These are phyloP conservation scores for Maconellicoccus hirsutus DNA, from an alignment of 1,140 invertebrate genomes.

Conservation along the genomic window DNA sequence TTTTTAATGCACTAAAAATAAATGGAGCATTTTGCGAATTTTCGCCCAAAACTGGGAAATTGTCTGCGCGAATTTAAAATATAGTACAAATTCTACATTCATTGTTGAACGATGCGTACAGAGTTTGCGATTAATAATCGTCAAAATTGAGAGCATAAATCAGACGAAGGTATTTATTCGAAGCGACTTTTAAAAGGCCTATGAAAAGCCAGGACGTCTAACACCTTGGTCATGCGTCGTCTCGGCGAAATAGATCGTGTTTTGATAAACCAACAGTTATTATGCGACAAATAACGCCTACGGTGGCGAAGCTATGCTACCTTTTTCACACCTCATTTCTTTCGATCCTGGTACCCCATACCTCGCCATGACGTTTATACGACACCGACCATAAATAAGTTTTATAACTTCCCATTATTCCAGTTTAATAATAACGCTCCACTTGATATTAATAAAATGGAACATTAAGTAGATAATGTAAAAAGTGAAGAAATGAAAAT, in stretches of 20 bases:
- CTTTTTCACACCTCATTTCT: conserved; percentile 18
- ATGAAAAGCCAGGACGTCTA: background rate
- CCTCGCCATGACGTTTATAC: background rate
- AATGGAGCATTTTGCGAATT: background rate
- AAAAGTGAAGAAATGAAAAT: background rate
- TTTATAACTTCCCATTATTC: conserved; percentile 18
- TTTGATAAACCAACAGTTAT: conserved; percentile 17
- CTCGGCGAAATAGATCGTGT: background rate
- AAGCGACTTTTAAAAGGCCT: conserved; percentile 3
- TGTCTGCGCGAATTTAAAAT: background rate
- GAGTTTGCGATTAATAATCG: background rate
- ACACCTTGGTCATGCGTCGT: background rate
- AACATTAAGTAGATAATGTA: conserved; percentile 13
- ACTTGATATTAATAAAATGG: conserved; percentile 17
- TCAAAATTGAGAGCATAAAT: background rate
- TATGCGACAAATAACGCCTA: conserved; percentile 18
- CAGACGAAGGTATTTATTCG: background rate
- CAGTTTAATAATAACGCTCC: conserved; percentile 16
- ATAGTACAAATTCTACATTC: background rate
- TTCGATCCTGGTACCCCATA: background rate
- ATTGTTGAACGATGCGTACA: background rate
- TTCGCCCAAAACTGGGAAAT: background rate
- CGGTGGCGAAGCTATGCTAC: background rate
- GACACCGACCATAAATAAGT: conserved; percentile 15
- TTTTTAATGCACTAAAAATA: conserved; percentile 4